Conservation (phyloP, 2,113 vertebrate species). For the Leiothrix lutea region DNA sequence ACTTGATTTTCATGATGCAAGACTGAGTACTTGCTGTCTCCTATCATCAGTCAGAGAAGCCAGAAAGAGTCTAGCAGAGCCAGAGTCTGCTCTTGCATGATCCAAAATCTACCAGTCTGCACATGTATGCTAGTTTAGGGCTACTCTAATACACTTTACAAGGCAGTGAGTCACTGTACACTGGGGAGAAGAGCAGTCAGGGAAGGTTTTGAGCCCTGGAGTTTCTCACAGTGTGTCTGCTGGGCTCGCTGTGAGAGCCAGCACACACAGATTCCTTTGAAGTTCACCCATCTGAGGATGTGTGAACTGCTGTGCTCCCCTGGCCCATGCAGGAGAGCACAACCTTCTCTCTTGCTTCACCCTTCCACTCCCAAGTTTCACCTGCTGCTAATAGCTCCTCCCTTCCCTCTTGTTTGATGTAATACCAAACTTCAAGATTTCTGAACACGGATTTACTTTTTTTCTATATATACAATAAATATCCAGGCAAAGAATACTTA, state of each 20-base stretch:
- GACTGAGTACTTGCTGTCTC: not conserved
- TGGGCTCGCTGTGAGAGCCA: accelerated
- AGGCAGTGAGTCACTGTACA: not conserved
- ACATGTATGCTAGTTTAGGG: not conserved
- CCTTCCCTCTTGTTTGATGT: not conserved
- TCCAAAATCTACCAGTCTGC: not conserved
- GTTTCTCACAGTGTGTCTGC: not conserved
- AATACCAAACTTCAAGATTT: not conserved
- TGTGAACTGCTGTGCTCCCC: not conserved
- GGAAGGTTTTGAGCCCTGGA: not conserved
- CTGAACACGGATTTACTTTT: not conserved
- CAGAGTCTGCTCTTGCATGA: not conserved
- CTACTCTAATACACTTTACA: not conserved
- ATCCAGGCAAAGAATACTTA: not conserved
- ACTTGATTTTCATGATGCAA: not conserved
- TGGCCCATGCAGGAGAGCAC: not conserved
- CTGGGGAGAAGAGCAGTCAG: not conserved
- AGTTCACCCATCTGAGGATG: not conserved
- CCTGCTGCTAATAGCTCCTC: not conserved
- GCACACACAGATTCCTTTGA: not conserved
- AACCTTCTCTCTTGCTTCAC: not conserved
- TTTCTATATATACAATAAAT: not conserved
- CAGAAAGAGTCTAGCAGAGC: not conserved
- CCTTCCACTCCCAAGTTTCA: not conserved
- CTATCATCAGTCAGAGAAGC: not conserved